Conservation (phyloP, 2,113 vertebrate species). For the Bathybates hornii region DNA sequence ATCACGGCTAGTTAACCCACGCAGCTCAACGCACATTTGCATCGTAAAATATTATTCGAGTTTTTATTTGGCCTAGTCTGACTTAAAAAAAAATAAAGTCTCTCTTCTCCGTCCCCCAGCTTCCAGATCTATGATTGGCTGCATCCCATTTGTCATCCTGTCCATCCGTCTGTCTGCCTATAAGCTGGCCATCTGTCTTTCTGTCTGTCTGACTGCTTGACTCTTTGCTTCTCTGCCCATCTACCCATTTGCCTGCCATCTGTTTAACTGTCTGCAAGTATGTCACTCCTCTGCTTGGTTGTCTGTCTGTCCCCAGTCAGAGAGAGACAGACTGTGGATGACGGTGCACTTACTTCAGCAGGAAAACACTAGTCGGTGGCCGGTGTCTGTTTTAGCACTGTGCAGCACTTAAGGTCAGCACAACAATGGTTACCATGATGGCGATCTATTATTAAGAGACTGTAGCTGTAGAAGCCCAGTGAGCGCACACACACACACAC, state of each 20-base stretch:
- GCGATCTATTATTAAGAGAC: slow-evolving; percentile 56
- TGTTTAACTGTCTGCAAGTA: slow-evolving; percentile 52
- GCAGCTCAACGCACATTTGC: neutral
- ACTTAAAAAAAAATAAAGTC: neutral
- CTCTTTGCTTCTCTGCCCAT: slow-evolving; percentile 37
- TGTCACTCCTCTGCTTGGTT: slow-evolving; percentile 12
- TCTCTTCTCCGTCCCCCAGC: neutral
- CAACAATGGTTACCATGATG: slow-evolving; percentile 20
- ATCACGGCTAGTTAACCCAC: neutral
- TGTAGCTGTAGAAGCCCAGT: slow-evolving; percentile 2
- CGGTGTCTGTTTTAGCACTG: slow-evolving; percentile 29
- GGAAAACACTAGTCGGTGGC: neutral
- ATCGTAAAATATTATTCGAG: neutral
- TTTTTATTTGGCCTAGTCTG: neutral
- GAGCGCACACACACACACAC: neutral
- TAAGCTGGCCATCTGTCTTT: slow-evolving; percentile 45
- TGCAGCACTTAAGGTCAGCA: slow-evolving; percentile 43
- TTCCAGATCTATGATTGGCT: slow-evolving; percentile 22
- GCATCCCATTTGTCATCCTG: slow-evolving; percentile 27
- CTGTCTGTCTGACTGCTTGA: slow-evolving; percentile 43
- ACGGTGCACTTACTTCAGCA: slow-evolving; percentile 29
- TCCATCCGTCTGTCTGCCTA: slow-evolving; percentile 44
- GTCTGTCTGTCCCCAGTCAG: neutral
- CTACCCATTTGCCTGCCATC: slow-evolving; percentile 49
- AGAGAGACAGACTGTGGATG: slow-evolving; percentile 4